Evolutionary conservation across 2,797 vertebrate species (phyloP).

Genomic region (Diceros bicornis): DNA sequence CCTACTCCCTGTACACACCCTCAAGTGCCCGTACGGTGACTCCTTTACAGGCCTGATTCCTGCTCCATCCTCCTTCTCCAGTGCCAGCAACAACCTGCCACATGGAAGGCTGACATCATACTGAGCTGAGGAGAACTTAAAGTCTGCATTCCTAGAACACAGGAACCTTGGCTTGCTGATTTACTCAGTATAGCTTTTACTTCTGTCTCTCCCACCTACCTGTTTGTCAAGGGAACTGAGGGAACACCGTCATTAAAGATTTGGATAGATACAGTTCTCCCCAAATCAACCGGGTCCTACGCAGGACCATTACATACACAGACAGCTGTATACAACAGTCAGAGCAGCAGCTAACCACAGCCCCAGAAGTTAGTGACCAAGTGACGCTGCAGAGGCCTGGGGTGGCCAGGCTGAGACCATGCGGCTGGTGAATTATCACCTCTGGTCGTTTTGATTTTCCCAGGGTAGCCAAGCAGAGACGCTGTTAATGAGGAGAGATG

Average conservation of each 20-base stretch:
- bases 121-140: neutral
- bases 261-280: neutral
- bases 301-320: neutral
- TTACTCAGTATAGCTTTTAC: neutral
- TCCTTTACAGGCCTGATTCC: neutral
- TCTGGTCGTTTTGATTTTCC: neutral
- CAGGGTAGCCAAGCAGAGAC: neutral
- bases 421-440: neutral
- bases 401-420: neutral
- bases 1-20: too few relatives aligned
- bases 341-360: neutral
- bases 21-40: neutral
- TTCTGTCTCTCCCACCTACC: neutral
- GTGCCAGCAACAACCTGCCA: neutral
- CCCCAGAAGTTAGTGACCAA: neutral
- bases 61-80: neutral
- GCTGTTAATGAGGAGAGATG: neutral
- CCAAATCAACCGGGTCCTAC: neutral
- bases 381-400: neutral
- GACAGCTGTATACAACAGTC: neutral
- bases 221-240: neutral
- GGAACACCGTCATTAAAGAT: neutral
- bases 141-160: neutral
- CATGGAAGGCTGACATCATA: neutral
- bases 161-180: neutral